phyloP scores from a whole-genome alignment of 1,140 invertebrate genomes.

The Polyergus mexicanus region DNA sequence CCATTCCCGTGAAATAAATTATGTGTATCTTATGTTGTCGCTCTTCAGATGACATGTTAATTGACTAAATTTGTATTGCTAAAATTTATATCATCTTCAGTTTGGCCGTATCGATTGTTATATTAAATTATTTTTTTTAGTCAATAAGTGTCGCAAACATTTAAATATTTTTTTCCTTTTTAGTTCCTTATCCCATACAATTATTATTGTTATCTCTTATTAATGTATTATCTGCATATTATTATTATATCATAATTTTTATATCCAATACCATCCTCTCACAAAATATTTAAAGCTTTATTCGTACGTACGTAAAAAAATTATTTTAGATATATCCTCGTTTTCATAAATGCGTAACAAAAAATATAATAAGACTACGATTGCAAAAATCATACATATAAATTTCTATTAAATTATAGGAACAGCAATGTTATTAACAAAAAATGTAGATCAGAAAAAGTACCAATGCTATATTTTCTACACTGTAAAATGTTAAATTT shows the following conservation, averaged over 20 bases:
- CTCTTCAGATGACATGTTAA: background rate
- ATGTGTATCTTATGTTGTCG: background rate
- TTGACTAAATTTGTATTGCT: background rate
- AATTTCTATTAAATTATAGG: background rate
- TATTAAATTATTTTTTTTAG: background rate
- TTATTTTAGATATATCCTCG: background rate
- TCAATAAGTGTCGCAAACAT: background rate
- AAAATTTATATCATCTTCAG: background rate
- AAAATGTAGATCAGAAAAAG: slow-evolving; percentile 43
- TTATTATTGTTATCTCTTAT: slow-evolving; percentile 1
- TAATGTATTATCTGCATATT: background rate
- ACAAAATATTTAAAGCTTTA: background rate
- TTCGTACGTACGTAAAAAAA: background rate
- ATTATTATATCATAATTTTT: background rate
- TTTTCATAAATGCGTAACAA: slow-evolving; percentile 27
- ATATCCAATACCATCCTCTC: background rate
- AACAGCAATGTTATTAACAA: slow-evolving; percentile 1
- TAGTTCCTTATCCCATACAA: background rate
- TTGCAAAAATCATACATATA: slow-evolving; percentile 1
- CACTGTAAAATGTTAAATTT: slow-evolving; percentile 1
- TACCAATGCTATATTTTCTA: slow-evolving; percentile 38
- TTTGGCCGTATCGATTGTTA: background rate
- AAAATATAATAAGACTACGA: background rate
- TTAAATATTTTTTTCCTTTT: background rate
- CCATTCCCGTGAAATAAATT: background rate